These are phyloP conservation scores for Lerema accius DNA, from an alignment of 1,140 invertebrate species.

Conservation along the genomic window DNA sequence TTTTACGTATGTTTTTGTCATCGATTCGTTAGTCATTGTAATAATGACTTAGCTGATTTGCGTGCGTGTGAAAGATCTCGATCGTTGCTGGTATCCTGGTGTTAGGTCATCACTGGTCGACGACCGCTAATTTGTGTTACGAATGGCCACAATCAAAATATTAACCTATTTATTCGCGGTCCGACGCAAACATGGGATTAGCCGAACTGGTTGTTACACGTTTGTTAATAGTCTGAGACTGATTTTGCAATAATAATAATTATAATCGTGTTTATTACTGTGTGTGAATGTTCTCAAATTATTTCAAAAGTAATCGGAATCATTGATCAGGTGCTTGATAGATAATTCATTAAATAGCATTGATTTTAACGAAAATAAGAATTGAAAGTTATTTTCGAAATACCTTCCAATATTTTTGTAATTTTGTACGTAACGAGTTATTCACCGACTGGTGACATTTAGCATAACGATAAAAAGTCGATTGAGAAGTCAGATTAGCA, in stretches of 20 bases:
- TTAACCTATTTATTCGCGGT: constrained; percentile 31
- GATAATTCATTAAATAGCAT: too few species aligned
- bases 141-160: constrained; percentile 41
- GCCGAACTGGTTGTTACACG: background rate
- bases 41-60: constrained; percentile 50
- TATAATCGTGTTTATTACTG: constrained; percentile 11
- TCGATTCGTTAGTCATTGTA: constrained; percentile 43
- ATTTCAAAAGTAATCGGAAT: too few species aligned
- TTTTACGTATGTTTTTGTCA: constrained; percentile 24
- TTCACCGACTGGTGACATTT: constrained; percentile 17
- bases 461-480: constrained; percentile 20
- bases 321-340: too few species aligned
- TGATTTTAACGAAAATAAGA: too few species aligned
- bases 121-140: constrained; percentile 47
- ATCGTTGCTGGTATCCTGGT: constrained; percentile 54
- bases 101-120: constrained; percentile 55
- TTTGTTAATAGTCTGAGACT: constrained; percentile 11
- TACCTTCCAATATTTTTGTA: constrained; percentile 4
- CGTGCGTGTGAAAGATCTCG: constrained; percentile 59
- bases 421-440: background rate
- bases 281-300: too few species aligned
- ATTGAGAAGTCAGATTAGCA: constrained; percentile 30
- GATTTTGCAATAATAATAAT: constrained; percentile 3
- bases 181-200: background rate
- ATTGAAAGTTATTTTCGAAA: too few species aligned